Percentiles rank a stretch among this genome's conserved stretches.
Evolutionary conservation across 2,888 invertebrate species (phyloP).

Genomic region (Protophormia terraenovae): DNA sequence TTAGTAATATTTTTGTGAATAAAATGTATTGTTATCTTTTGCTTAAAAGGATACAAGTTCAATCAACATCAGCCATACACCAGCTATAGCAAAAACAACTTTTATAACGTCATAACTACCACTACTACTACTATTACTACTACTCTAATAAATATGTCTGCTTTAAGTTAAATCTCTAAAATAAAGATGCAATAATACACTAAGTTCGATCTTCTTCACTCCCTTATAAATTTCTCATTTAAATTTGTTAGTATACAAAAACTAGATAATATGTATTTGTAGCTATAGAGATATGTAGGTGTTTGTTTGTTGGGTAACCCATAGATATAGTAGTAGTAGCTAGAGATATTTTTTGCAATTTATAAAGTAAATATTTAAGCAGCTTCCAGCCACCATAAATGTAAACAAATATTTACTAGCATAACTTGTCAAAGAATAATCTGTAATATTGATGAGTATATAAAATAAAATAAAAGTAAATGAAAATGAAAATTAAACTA

Average conservation of each 20-base stretch:
- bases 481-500: constrained; percentile 19
- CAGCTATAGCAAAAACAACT: neutral
- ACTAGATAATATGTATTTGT: constrained; percentile 10
- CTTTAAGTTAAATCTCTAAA: constrained; percentile 34
- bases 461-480: constrained; percentile 7
- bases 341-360: constrained; percentile 53
- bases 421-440: constrained; percentile 61
- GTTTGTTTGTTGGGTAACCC: neutral
- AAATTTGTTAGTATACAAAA: constrained; percentile 19
- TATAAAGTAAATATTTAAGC: constrained; percentile 59
- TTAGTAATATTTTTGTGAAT: neutral
- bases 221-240: neutral
- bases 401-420: constrained; percentile 59
- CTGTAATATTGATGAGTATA: constrained; percentile 49
- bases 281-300: neutral
- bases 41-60: constrained; percentile 49
- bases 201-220: neutral
- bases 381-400: constrained; percentile 59
- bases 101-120: constrained; percentile 1
- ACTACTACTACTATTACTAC: too few species aligned
- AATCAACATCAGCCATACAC: constrained; percentile 33
- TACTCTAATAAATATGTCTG: neutral
- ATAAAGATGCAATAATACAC: constrained; percentile 46
- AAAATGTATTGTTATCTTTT: constrained; percentile 50
- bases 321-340: constrained; percentile 11